phyloP scores from a whole-genome alignment of 2,113 vertebrate species.

The Lycaon pictus region DNA sequence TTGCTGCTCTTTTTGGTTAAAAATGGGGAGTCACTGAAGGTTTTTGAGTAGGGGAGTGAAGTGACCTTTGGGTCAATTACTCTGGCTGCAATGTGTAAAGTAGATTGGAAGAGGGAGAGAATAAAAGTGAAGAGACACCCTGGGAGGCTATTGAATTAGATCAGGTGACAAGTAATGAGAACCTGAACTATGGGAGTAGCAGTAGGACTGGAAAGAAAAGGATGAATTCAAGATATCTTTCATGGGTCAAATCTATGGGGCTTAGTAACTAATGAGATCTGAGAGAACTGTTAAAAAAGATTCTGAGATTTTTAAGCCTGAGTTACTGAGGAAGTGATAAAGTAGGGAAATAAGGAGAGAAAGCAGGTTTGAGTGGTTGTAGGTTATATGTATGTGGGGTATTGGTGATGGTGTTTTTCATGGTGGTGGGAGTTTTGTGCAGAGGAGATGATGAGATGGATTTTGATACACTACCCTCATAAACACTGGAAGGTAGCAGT shows the following conservation, averaged over 20 bases:
- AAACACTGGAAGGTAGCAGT: background rate
- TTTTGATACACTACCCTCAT: background rate
- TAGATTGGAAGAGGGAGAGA: slow-evolving; percentile 76
- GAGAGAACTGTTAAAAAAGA: slow-evolving; percentile 71
- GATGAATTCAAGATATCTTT: slow-evolving; percentile 76
- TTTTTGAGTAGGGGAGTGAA: slow-evolving; percentile 78
- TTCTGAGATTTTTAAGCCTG: slow-evolving; percentile 66
- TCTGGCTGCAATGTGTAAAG: slow-evolving; percentile 73
- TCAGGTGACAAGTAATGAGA: slow-evolving; percentile 78
- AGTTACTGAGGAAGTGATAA: slow-evolving; percentile 59
- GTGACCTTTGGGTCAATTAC: slow-evolving; percentile 80
- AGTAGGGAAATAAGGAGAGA: slow-evolving; percentile 50
- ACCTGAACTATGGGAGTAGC: slow-evolving; percentile 73
- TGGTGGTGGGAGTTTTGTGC: background rate
- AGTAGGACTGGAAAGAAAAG: slow-evolving; percentile 74
- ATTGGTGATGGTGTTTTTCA: background rate
- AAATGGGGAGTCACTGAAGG: slow-evolving; percentile 79
- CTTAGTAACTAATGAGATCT: slow-evolving; percentile 78
- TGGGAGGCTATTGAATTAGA: slow-evolving; percentile 80
- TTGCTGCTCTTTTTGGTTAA: slow-evolving; percentile 78
- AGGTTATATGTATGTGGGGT: background rate
- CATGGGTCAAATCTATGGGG: slow-evolving; percentile 74
- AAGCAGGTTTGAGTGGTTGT: background rate
- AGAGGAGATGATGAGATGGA: background rate
- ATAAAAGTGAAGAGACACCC: slow-evolving; percentile 79